A percentile compares a stretch with the other conserved stretches of the same genome.
These are phyloP conservation scores for Pangasius sanitwongsei DNA, from an alignment of 2,797 vertebrate species.

Conservation along the genomic window DNA sequence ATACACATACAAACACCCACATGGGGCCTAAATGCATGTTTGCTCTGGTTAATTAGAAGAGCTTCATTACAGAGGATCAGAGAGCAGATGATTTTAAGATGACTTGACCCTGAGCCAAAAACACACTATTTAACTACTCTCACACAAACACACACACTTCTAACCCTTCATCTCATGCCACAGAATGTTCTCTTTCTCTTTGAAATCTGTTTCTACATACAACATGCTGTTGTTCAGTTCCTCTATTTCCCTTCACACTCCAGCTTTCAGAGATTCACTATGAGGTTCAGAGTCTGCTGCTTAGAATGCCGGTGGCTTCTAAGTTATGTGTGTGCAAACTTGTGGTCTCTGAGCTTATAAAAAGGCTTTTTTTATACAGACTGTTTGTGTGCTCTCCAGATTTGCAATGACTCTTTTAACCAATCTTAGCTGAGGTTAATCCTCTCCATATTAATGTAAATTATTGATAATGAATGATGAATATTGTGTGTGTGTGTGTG, in stretches of 20 bases:
- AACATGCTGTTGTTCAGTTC: background rate
- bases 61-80: constrained; percentile 28
- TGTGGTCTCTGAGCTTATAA: constrained; percentile 35
- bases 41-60: constrained; percentile 39
- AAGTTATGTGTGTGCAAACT: constrained; percentile 24
- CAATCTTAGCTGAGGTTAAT: constrained; percentile 37
- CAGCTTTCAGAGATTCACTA: background rate
- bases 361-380: constrained; percentile 34
- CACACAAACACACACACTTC: background rate
- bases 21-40: constrained; percentile 21
- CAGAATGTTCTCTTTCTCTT: background rate
- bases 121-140: background rate
- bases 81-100: constrained; percentile 5
- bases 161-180: background rate
- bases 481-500: background rate
- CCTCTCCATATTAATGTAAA: constrained; percentile 23
- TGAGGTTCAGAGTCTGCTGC: background rate
- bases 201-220: background rate
- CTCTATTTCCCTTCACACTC: background rate
- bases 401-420: constrained; percentile 40
- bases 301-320: background rate
- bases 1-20: background rate
- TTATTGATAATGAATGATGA: background rate
- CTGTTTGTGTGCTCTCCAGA: constrained; percentile 35
- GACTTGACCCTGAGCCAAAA: background rate